Evolutionary conservation across 2,888 invertebrate species (phyloP), one percentile per base, ranked within the genome.

Genomic region (Lasius platythorax): DNA sequence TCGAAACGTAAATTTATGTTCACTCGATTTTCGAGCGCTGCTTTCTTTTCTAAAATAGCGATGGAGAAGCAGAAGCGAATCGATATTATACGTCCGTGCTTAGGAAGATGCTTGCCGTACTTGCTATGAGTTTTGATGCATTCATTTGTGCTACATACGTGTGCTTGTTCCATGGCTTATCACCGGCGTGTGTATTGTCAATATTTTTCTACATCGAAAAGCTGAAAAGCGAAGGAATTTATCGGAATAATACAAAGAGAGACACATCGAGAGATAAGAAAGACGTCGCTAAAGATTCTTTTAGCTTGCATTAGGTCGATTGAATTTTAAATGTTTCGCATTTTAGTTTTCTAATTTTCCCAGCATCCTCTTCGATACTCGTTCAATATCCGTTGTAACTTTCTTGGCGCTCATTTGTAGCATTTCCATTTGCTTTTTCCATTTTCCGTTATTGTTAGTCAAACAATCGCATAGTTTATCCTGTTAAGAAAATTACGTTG

Each of bases 1-100:
- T 81, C 79, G 61, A 81, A 73, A 61, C 46, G 58, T 79, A 63
- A 81, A 73, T 81, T 81, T 61, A 37, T 50, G 73, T 63, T 81
- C 73, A 81, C 28, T 73, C 61, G 37, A 79, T 73, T 63, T 81
- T 46, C 79, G n/a, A 73, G 46, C 37, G 73, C 61, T 37, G 79
- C 73, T 81, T 81, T 81, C 61, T 50, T 81, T 63, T 23, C 11
- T 37, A 37, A 37, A 33, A 23, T 61, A 72, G 61, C 6, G 43
- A 70, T 23, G 33, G 68, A 78, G 56, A 78, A 43, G 68, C 30
- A 56, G 46, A 46, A 63, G 43, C 23, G 37, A 43, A 81, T 81
- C 79, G 61, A 81, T 81, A 61, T 63, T 53, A 37, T 46, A 73
- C 46, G 33, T 40, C 53, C 58, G 61, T 37, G 72, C 61, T 61